Base-by-base conservation (phyloP, 53 echinoderm and acorn worm genomes). In the Holothuria leucospilota region DNA sequence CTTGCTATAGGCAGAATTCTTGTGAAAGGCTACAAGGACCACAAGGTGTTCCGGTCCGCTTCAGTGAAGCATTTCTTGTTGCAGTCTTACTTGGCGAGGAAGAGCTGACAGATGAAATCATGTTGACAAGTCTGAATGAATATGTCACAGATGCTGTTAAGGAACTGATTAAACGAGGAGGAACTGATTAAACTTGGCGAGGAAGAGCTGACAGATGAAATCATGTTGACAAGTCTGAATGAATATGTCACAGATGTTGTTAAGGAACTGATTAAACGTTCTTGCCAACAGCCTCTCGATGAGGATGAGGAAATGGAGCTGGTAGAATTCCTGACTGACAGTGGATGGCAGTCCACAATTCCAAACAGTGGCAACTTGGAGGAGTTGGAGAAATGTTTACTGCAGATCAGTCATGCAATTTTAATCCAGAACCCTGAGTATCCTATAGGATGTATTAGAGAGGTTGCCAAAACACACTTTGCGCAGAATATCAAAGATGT, bases 11-110 rank as follows among this genome's bases (percentile, higher is more conserved):
- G 80, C 10, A 15, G 80, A 51, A 79, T 79, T 16, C 26, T 79
- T 7, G 56, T 79, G 8, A 79, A 79, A 79, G 80, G 80, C 12
- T 24, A 51, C 13, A 60, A 12, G 53, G 80, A 79, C n/a, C 26
- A 79, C 56, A 21, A 79, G 24, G 29, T 58, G 23, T 82, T 82
- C 61, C 82, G 2, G 15, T 82, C 16, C 62, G 63, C 21, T 62
- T 82, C 12, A 82, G 61, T 60, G 38, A 25, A 62, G 82, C 82
- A 29, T 60, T 82, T 52, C 25, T 29, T 7, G 7, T 82, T 62
- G 62, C 82, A 23, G 28, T 82, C 5, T 13, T 82, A 29, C 30
- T 62, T 59, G 82, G 82, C 15, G 82, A 62, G 39, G 61, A 82
- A 5, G 13, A 14, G 20, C 4, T 79, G 13, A 51, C 80, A 51